These are phyloP conservation scores for Synanceia verrucosa DNA, from an alignment of 2,797 vertebrate genomes.

Conservation along the genomic window DNA sequence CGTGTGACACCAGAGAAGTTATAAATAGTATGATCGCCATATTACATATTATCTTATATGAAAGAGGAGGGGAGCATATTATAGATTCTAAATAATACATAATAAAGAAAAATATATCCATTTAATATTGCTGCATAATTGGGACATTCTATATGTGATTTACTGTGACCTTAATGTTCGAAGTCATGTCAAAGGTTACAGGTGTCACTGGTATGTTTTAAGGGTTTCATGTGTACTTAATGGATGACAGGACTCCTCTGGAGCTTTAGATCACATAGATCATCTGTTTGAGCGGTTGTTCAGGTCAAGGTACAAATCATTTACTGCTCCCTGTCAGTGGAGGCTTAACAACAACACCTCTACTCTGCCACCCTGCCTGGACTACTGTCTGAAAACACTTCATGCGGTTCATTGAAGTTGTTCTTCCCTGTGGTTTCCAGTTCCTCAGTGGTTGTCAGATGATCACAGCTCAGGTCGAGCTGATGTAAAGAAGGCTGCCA, in stretches of 20 bases:
- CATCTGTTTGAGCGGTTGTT: slow-evolving; percentile 27
- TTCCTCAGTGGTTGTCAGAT: background rate
- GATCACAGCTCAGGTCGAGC: background rate
- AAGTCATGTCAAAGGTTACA: slow-evolving; percentile 13
- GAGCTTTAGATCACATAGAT: slow-evolving; percentile 36
- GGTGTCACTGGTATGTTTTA: slow-evolving; percentile 43
- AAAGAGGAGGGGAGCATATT: background rate
- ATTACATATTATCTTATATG: too few species aligned
- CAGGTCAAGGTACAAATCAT: slow-evolving; percentile 3
- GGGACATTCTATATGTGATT: background rate
- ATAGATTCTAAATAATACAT: background rate
- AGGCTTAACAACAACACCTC: slow-evolving; percentile 1
- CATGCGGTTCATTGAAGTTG: background rate
- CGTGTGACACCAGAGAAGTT: too few species aligned
- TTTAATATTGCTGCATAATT: background rate
- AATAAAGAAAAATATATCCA: background rate
- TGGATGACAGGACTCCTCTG: slow-evolving; percentile 47
- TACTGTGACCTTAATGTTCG: background rate
- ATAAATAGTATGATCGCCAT: too few species aligned
- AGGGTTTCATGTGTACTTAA: slow-evolving; percentile 53
- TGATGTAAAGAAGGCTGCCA: slow-evolving; percentile 38
- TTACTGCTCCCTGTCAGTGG: background rate
- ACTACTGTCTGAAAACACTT: background rate
- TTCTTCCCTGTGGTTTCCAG: background rate
- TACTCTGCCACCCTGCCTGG: too few species aligned